phyloP scores from a whole-genome alignment of 2,113 vertebrate genomes.

The Oncorhynchus tshawytscha region DNA sequence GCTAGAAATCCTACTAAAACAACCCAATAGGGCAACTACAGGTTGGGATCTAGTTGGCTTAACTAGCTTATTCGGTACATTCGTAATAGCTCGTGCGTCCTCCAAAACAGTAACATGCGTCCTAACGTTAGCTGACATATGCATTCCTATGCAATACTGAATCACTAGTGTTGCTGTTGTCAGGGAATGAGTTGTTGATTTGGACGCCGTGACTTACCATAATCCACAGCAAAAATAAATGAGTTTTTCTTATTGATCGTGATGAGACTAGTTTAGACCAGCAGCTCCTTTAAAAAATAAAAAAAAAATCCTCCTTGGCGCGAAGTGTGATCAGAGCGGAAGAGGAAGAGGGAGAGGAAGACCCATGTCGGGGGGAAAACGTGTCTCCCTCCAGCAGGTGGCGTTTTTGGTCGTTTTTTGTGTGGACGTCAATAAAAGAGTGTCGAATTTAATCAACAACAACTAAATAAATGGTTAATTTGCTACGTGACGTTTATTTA shows the following conservation, averaged over 20 bases:
- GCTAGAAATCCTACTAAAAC: too few relatives aligned
- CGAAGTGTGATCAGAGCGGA: constrained; percentile 47
- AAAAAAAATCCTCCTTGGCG: constrained; percentile 61
- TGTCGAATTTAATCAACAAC: too few relatives aligned
- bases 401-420: too few relatives aligned
- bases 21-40: not conserved
- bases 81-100: too few relatives aligned
- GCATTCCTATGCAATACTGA: too few relatives aligned
- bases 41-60: too few relatives aligned
- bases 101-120: not conserved
- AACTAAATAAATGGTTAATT: too few relatives aligned
- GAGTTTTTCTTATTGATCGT: constrained; percentile 4
- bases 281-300: not conserved
- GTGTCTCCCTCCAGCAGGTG: too few relatives aligned
- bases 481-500: too few relatives aligned
- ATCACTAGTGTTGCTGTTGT: not conserved
- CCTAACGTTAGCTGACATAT: not conserved
- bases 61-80: not conserved
- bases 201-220: constrained; percentile 63
- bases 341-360: not conserved
- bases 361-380: too few relatives aligned
- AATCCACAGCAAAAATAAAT: not conserved
- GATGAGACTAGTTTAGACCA: constrained; percentile 7
- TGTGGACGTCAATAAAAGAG: too few relatives aligned
- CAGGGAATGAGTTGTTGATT: too few relatives aligned